These are phyloP conservation scores for Gouania willdenowi DNA, from an alignment of 2,797 vertebrate genomes.

Conservation along the genomic window DNA sequence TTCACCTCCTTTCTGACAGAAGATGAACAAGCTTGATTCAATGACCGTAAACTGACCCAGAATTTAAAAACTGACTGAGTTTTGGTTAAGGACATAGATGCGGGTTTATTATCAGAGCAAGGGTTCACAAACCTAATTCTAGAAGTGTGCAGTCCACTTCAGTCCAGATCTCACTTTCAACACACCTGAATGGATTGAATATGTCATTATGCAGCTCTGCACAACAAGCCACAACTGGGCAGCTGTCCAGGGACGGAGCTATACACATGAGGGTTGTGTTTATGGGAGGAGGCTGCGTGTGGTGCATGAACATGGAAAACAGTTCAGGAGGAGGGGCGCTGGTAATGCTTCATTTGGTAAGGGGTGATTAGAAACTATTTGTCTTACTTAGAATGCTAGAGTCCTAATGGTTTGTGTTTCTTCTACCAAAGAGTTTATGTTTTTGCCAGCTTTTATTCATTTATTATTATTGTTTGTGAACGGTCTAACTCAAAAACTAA, in stretches of 20 bases:
- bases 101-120: too few species aligned
- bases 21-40: conserved; percentile 5
- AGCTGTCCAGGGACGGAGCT: too few species aligned
- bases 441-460: too few species aligned
- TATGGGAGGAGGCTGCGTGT: background rate
- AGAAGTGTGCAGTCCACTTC: too few species aligned
- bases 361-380: background rate
- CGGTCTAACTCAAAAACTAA: background rate
- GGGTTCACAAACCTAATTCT: too few species aligned
- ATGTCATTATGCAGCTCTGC: conserved; percentile 2
- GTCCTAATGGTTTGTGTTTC: background rate
- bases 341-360: conserved; percentile 1
- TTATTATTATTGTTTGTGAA: too few species aligned
- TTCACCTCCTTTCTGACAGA: conserved; percentile 38
- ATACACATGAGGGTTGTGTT: background rate
- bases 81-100: conserved; percentile 3
- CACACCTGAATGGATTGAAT: background rate
- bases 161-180: too few species aligned
- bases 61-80: conserved; percentile 26
- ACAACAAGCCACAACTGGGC: background rate
- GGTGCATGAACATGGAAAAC: conserved; percentile 15
- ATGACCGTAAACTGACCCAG: conserved; percentile 1
- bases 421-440: background rate
- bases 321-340: conserved; percentile 8
- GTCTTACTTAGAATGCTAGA: background rate